Percentiles rank a stretch among this genome's conserved stretches.
These are phyloP conservation scores for Xenopus laevis DNA, from an alignment of 2,113 vertebrate genomes.

Conservation along the genomic window DNA sequence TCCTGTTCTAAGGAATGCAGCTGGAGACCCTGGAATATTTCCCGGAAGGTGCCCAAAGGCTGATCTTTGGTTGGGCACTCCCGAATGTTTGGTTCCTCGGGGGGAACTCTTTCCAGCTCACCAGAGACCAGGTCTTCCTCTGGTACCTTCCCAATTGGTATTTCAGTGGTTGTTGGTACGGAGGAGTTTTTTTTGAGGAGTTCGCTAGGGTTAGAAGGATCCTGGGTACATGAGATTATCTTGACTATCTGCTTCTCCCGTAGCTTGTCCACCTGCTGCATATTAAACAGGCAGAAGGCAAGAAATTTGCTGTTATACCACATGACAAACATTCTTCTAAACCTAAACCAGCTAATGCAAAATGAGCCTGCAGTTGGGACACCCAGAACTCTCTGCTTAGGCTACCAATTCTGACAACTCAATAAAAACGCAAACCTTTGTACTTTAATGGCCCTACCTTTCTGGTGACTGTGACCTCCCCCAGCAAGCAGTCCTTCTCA, in stretches of 20 bases:
- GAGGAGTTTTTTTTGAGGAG: conserved; percentile 25
- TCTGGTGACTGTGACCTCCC: conserved; percentile 85
- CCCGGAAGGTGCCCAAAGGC: neutral
- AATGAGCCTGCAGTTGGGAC: no score
- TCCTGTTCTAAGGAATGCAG: conserved; percentile 81
- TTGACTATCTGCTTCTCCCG: conserved; percentile 86
- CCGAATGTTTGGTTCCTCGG: conserved; percentile 54
- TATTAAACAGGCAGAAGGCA: fast-evolving
- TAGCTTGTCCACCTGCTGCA: conserved; percentile 75
- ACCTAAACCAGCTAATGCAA: no score
- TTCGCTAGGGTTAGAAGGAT: conserved; percentile 48
- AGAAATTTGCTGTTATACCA: neutral
- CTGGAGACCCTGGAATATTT: conserved; percentile 52
- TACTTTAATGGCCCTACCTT: conserved; percentile 68
- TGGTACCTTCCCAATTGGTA: neutral
- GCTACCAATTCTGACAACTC: no score
- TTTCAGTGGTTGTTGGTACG: conserved; percentile 51
- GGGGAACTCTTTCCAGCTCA: conserved; percentile 38
- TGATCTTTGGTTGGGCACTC: conserved; percentile 6
- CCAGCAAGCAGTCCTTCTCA: conserved; percentile 81
- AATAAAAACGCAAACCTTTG: no score
- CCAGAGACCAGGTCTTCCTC: conserved; percentile 35
- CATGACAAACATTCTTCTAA: no score
- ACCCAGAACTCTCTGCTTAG: no score
- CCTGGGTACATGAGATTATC: conserved; percentile 74